phyloP scores from a whole-genome alignment of 1,140 invertebrate species.

The Diabrotica virgifera region DNA sequence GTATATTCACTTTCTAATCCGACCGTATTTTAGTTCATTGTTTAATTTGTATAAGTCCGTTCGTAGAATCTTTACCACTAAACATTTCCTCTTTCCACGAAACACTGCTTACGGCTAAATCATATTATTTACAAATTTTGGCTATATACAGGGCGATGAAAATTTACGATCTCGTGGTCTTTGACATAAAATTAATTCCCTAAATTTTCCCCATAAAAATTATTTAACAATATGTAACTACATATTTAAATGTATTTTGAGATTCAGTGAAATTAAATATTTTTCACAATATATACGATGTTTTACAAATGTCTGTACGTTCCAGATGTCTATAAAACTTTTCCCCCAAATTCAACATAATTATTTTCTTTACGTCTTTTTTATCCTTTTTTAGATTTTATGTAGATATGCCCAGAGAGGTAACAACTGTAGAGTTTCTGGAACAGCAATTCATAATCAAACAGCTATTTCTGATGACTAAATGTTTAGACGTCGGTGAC shows the following conservation, averaged over 20 bases:
- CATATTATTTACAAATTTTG: too few relatives aligned
- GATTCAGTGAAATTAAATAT: neutral
- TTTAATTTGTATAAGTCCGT: too few relatives aligned
- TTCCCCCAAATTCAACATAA: neutral
- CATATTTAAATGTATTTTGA: neutral
- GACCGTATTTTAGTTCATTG: too few relatives aligned
- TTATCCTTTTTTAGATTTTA: conserved; percentile 17
- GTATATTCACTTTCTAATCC: too few relatives aligned
- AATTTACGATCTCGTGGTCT: too few relatives aligned
- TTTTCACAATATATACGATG: too few relatives aligned
- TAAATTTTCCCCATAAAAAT: too few relatives aligned
- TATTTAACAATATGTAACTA: neutral
- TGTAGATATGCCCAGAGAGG: conserved; percentile 1
- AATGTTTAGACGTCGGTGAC: conserved; percentile 21
- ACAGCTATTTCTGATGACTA: conserved; percentile 25
- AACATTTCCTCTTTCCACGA: too few relatives aligned
- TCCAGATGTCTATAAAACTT: neutral
- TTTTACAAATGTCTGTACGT: neutral
- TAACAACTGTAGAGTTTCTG: conserved; percentile 18
- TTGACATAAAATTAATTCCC: too few relatives aligned
- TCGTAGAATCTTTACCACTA: too few relatives aligned
- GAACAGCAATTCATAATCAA: conserved; percentile 27
- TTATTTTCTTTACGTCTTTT: neutral
- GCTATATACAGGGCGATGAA: too few relatives aligned
- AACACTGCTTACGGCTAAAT: too few relatives aligned